Percentiles rank a stretch among this genome's conserved stretches.
Conservation (phyloP, 2,888 invertebrate species). For the Pegoplata infirma region DNA sequence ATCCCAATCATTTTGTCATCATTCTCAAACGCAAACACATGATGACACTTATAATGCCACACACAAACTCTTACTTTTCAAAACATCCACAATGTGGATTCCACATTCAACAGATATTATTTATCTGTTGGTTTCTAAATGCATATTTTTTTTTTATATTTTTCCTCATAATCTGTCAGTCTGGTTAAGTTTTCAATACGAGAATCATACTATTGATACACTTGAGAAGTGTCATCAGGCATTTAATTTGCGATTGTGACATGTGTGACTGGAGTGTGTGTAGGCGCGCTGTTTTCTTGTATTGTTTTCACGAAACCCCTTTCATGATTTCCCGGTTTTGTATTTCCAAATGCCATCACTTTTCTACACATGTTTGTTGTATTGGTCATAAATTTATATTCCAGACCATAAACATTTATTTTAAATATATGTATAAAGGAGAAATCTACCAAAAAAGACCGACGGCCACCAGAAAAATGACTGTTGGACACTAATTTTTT, state of each 20-base stretch:
- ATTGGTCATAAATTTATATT: no score
- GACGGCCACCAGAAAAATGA: no score
- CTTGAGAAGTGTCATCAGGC: conserved; percentile 52
- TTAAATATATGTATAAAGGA: no score
- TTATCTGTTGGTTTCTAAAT: no score
- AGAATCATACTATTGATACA: conserved; percentile 42
- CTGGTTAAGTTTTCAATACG: conserved; percentile 22
- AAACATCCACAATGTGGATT: not conserved
- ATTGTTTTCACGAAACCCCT: not conserved
- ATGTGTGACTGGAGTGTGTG: conserved; percentile 5
- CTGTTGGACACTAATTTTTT: no score
- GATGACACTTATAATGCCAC: not conserved
- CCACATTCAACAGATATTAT: no score
- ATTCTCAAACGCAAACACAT: conserved; percentile 4
- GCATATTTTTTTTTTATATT: not conserved
- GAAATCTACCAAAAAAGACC: no score
- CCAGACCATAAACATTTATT: no score
- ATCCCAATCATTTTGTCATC: not conserved
- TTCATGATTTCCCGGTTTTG: not conserved
- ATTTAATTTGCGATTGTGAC: conserved; percentile 42
- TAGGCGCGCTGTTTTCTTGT: not conserved
- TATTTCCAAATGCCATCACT: no score
- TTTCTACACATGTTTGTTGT: no score
- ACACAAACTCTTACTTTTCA: no score
- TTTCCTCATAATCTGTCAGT: conserved; percentile 38